Evolutionary conservation across 2,888 invertebrate genomes (phyloP), one percentile per base, ranked within the genome.

Genomic region (Ichneumon xanthorius): DNA sequence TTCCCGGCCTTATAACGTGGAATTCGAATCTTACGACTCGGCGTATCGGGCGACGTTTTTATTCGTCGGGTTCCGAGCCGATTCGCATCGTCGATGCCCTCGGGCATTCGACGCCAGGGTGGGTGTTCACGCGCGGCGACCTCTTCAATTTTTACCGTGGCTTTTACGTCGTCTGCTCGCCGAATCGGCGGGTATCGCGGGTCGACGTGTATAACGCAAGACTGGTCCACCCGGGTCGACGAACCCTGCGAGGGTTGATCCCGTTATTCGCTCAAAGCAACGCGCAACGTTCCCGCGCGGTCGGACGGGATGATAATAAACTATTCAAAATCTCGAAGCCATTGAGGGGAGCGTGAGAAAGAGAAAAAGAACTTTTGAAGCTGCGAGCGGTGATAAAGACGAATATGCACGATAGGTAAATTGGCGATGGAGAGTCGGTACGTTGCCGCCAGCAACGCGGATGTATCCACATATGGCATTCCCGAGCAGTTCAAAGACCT

Each of bases 401-500:
- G 55, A 67, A 73, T 53, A 72, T 67, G 37, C 37, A 14, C 9
- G 40, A 48, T 63, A 45, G n/a, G 9, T 70, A 22, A 33, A 33
- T 33, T 33, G 33, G 5, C 33, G 6, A 33, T 33, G 68, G 48
- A 26, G 30, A 26, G 5, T 6, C 0, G 33, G 33, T 33, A 33
- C 33, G 33, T 33, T 33, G 33, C 37, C 0, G 37, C 37, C 37
- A 9, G 37, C 37, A 9, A 37, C 16, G 14, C n/a, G 19, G 53
- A 67, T 72, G 9, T 65, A 82, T 71, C 71, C 65, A 82, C 37
- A 63, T 79, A 45, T 75, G 73, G 5, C 37, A 45, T 63, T 19
- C 72, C n/a, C 65, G 75, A 78, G 78, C 45, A 67, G 53, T 65
- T 26, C 72, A 65, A 48, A 68, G 72, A 78, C 85, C 75, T 85